phyloP scores from a whole-genome alignment of 2,888 invertebrate genomes.

The Bombyx huttoni region DNA sequence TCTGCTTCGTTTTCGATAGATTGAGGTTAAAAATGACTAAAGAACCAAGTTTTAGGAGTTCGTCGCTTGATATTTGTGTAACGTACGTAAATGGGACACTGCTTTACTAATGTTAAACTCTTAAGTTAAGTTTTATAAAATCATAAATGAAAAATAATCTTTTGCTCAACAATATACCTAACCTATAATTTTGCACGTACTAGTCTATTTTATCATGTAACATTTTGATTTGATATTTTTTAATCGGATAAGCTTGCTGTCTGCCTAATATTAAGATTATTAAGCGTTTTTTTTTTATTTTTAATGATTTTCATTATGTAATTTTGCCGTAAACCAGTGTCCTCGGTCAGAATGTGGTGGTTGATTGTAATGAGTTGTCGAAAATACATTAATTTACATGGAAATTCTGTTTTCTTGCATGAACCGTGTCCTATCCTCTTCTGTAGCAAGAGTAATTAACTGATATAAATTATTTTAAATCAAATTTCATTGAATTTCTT shows the following conservation, averaged over 20 bases:
- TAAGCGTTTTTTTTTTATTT: neutral
- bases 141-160: neutral
- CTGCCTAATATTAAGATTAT: too few relatives aligned
- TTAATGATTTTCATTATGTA: constrained; percentile 3
- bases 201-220: too few relatives aligned
- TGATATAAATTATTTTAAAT: neutral
- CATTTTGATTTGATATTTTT: too few relatives aligned
- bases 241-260: too few relatives aligned
- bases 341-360: constrained; percentile 44
- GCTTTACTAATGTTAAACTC: constrained; percentile 18
- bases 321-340: constrained; percentile 26
- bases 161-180: neutral
- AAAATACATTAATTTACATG: constrained; percentile 57
- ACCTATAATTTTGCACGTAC: neutral
- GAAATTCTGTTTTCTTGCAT: constrained; percentile 69
- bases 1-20: too few relatives aligned
- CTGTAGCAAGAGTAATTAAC: constrained; percentile 33
- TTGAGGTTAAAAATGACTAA: too few relatives aligned
- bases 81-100: constrained; percentile 32
- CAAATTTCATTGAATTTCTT: too few relatives aligned
- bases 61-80: constrained; percentile 46
- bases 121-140: neutral
- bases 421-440: constrained; percentile 39
- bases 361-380: constrained; percentile 55
- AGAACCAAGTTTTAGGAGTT: constrained; percentile 6